Conservation (phyloP, 2,797 vertebrate genomes). For the Danio tinwini region DNA sequence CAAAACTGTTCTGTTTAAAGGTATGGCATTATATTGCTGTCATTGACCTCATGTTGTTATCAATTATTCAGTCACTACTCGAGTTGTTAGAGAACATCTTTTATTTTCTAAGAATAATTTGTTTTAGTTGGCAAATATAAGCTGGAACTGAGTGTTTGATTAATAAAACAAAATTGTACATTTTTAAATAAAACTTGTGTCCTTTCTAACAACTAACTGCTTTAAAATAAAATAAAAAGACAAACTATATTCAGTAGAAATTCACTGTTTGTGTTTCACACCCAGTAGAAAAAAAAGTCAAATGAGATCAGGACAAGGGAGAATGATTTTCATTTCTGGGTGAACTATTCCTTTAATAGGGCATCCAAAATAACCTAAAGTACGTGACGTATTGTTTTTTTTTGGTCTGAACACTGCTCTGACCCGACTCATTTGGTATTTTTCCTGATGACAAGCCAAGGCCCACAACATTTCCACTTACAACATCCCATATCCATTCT, state of each 20-base stretch:
- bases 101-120: not conserved
- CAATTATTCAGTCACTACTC: too few relatives aligned
- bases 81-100: not conserved
- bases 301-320: not conserved
- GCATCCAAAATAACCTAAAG: slow-evolving; percentile 4
- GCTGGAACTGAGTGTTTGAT: not conserved
- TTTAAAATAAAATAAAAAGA: not conserved
- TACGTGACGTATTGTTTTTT: slow-evolving; percentile 3
- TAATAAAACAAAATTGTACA: not conserved
- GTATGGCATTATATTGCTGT: too few relatives aligned
- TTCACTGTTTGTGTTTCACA: not conserved
- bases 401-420: slow-evolving; percentile 16
- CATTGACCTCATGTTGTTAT: too few relatives aligned
- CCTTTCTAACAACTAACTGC: not conserved
- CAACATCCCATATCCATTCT: slow-evolving; percentile 46
- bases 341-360: not conserved
- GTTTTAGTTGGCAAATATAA: not conserved
- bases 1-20: not conserved
- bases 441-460: slow-evolving; percentile 33
- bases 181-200: not conserved
- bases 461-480: slow-evolving; percentile 28
- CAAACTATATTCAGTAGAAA: not conserved
- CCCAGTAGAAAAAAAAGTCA: not conserved
- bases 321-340: not conserved
- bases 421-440: slow-evolving; percentile 46